Percentiles rank a stretch among this genome's conserved stretches.
phyloP scores from a whole-genome alignment of 2,113 vertebrate species.

The Sterrhoptilus dennistouni region DNA sequence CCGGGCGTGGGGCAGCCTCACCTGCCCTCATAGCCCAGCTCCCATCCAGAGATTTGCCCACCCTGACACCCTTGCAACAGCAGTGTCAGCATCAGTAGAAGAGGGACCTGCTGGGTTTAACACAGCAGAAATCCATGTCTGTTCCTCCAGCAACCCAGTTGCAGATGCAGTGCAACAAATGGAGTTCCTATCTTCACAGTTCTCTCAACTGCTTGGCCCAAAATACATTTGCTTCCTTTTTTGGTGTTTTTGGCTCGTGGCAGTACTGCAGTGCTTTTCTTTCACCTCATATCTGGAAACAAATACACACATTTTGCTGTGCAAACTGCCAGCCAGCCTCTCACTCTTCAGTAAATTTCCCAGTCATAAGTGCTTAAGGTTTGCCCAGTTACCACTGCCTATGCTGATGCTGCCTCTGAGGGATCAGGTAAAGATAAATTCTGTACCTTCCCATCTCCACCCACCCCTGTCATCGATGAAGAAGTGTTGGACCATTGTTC shows the following conservation, averaged over 20 bases:
- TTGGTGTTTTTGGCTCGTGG: background rate
- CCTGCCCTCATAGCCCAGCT: background rate
- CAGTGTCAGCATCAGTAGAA: background rate
- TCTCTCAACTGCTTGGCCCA: background rate
- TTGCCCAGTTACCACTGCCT: background rate
- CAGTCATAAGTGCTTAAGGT: background rate
- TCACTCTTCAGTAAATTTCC: background rate
- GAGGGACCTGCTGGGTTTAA: background rate
- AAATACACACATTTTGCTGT: background rate
- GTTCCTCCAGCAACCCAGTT: background rate
- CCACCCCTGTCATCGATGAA: rapidly evolving
- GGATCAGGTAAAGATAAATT: background rate
- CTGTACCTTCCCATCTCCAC: background rate
- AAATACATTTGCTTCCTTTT: background rate
- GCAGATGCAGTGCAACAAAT: background rate
- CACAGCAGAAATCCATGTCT: background rate
- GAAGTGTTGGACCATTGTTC: background rate
- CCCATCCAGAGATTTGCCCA: background rate
- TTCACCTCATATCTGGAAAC: background rate
- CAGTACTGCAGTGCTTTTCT: background rate
- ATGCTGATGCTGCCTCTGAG: background rate
- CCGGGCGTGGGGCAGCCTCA: background rate
- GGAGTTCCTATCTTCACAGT: background rate
- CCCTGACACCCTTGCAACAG: background rate
- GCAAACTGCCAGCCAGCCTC: background rate